Conservation (phyloP, 1,140 invertebrate genomes). For the Hormaphis cornu region DNA sequence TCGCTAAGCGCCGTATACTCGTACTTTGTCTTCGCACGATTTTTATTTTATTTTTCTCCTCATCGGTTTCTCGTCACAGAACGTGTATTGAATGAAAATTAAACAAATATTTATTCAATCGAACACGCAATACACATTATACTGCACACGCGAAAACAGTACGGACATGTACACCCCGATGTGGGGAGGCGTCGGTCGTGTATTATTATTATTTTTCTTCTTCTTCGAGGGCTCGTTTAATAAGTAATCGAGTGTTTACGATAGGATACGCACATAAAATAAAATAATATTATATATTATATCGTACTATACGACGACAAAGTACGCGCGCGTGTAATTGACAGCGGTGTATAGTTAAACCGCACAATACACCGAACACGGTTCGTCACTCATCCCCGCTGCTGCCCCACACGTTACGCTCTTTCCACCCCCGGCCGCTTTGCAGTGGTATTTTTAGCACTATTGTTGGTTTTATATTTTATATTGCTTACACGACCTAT, state of each 20-base stretch:
- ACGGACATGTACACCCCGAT: neutral
- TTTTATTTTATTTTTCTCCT: no score
- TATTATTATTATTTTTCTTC: no score
- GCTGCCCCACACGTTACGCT: neutral
- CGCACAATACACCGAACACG: neutral
- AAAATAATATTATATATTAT: no score
- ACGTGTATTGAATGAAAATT: no score
- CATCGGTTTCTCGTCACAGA: no score
- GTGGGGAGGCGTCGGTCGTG: neutral
- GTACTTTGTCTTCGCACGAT: no score
- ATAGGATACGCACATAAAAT: neutral
- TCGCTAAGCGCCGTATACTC: no score
- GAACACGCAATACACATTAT: no score
- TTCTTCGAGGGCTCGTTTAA: neutral
- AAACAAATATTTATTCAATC: neutral
- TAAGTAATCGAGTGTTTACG: neutral
- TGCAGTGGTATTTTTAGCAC: no score
- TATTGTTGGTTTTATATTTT: no score
- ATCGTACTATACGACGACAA: neutral
- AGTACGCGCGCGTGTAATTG: neutral
- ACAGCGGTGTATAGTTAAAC: neutral
- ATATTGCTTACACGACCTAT: no score
- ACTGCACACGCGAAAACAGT: neutral
- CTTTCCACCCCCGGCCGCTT: no score
- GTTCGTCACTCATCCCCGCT: conserved; percentile 1